These are phyloP conservation scores for Mamestra configurata DNA, from an alignment of 1,140 invertebrate species.

Conservation along the genomic window DNA sequence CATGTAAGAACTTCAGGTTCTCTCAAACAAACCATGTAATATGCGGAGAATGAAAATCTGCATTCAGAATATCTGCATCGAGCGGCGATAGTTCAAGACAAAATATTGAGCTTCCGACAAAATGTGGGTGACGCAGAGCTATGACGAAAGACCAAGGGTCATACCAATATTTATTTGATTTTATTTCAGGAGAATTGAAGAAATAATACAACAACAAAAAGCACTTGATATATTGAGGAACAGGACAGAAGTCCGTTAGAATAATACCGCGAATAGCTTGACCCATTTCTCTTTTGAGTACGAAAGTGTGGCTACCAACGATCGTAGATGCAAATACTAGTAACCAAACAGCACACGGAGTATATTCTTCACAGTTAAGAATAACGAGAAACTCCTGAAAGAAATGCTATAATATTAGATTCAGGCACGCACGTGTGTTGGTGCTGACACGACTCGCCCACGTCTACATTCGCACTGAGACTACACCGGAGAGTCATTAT, in stretches of 20 bases:
- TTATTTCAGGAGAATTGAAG: background rate
- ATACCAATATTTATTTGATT: background rate
- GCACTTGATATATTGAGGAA: no score
- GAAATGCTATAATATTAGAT: background rate
- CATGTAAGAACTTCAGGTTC: background rate
- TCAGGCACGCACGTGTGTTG: background rate
- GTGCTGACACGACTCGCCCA: background rate
- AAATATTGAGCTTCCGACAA: background rate
- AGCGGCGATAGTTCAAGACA: background rate
- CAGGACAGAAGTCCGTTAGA: no score
- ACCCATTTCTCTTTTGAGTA: no score
- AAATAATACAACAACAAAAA: no score
- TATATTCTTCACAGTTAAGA: no score
- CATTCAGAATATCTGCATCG: background rate
- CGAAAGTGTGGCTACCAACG: no score
- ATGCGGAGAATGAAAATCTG: background rate
- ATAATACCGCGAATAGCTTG: no score
- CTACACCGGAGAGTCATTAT: background rate
- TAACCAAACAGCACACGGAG: no score
- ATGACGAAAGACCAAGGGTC: background rate
- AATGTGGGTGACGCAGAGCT: background rate
- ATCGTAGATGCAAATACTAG: no score
- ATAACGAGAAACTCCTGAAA: background rate
- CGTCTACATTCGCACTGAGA: background rate
- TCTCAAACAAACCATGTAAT: background rate